Conservation (phyloP, 2,797 vertebrate genomes). For the Hippocampus kuda region DNA sequence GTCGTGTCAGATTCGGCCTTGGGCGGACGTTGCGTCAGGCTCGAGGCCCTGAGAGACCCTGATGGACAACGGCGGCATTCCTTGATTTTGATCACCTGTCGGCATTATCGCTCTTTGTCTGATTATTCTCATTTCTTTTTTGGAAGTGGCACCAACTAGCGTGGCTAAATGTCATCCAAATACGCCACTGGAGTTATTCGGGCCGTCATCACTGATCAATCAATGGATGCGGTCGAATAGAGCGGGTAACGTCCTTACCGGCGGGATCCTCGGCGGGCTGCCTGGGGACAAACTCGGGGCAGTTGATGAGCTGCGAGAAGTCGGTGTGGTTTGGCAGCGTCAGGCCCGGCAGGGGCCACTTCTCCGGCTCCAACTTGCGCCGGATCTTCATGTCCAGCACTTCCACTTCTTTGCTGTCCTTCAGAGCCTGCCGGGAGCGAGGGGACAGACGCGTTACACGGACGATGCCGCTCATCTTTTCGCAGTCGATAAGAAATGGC, state of each 20-base stretch:
- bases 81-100: neutral
- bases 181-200: neutral
- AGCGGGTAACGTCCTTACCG: constrained; percentile 26
- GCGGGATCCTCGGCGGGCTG: constrained; percentile 70
- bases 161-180: neutral
- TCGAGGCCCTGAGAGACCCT: constrained; percentile 73
- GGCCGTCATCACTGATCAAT: neutral
- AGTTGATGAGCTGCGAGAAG: constrained; percentile 94
- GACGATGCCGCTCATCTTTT: no score
- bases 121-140: neutral
- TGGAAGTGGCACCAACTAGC: neutral
- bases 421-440: constrained; percentile 70
- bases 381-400: constrained; percentile 91
- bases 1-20: constrained; percentile 72
- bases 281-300: constrained; percentile 89
- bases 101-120: no score
- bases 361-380: constrained; percentile 83
- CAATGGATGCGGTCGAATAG: neutral
- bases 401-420: constrained; percentile 94
- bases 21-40: constrained; percentile 54
- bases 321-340: constrained; percentile 80
- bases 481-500: neutral
- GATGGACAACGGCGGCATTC: constrained; percentile 9
- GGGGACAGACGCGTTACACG: neutral
- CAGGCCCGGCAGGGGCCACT: constrained; percentile 88